Evolutionary conservation across 2,797 vertebrate genomes (phyloP).

Genomic region (Danio aesculapii): DNA sequence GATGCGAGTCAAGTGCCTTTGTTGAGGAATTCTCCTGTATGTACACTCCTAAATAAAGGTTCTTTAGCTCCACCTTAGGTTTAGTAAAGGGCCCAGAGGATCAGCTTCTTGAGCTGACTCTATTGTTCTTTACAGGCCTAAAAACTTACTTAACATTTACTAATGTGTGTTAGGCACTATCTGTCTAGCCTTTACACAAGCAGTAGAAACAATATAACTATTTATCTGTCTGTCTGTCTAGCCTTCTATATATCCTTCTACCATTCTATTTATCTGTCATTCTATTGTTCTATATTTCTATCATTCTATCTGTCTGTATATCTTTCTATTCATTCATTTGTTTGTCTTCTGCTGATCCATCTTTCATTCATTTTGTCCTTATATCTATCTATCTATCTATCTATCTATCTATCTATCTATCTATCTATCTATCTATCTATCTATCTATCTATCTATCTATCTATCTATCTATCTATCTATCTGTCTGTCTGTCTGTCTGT

Average conservation of each 20-base stretch:
- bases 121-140: background rate
- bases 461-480: background rate
- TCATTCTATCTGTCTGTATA: no score
- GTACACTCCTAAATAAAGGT: conserved; percentile 1
- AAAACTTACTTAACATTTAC: background rate
- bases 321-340: no score
- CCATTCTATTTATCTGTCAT: no score
- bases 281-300: no score
- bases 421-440: fast-evolving
- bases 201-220: no score
- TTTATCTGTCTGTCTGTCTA: background rate
- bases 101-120: background rate
- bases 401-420: background rate
- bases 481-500: background rate
- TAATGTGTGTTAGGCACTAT: no score
- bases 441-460: background rate
- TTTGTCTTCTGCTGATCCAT: no score
- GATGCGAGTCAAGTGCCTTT: conserved; percentile 16
- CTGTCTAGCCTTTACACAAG: no score
- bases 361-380: no score
- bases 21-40: conserved; percentile 1
- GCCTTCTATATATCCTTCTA: no score
- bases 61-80: background rate
- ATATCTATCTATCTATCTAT: no score
- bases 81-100: background rate